A percentile compares a stretch with the other conserved stretches of the same genome.
Conservation (phyloP, 2,113 vertebrate species). For the Misgurnus anguillicaudatus region DNA sequence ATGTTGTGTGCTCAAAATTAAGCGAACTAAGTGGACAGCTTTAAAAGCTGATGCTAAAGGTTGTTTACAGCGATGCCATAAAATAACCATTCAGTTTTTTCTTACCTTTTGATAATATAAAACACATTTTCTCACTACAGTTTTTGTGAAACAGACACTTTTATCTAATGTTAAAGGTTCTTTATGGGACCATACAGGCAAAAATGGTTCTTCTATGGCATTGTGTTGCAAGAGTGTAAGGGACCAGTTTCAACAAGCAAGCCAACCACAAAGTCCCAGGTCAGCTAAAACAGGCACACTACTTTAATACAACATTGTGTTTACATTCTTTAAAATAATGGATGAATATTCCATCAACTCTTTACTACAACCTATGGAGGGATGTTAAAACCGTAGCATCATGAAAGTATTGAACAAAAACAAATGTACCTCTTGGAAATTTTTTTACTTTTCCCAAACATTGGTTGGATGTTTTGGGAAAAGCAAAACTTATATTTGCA, state of each 20-base stretch:
- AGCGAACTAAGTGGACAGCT: background rate
- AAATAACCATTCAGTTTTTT: too few species aligned
- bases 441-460: background rate
- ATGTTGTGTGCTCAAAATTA: background rate
- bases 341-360: too few species aligned
- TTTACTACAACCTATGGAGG: too few species aligned
- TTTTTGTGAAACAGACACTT: too few species aligned
- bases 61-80: too few species aligned
- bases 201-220: too few species aligned
- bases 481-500: background rate
- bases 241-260: background rate
- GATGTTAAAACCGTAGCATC: background rate
- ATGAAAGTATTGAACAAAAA: slow-evolving; percentile 21
- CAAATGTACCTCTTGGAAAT: background rate
- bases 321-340: background rate
- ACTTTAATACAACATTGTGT: slow-evolving; percentile 26
- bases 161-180: too few species aligned
- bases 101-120: too few species aligned
- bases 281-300: slow-evolving; percentile 18
- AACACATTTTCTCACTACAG: too few species aligned
- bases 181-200: too few species aligned
- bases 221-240: background rate
- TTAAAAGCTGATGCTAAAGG: too few species aligned
- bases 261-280: background rate
- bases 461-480: background rate